phyloP scores from a whole-genome alignment of 2,888 invertebrate species.

The Steinernema scapterisci region DNA sequence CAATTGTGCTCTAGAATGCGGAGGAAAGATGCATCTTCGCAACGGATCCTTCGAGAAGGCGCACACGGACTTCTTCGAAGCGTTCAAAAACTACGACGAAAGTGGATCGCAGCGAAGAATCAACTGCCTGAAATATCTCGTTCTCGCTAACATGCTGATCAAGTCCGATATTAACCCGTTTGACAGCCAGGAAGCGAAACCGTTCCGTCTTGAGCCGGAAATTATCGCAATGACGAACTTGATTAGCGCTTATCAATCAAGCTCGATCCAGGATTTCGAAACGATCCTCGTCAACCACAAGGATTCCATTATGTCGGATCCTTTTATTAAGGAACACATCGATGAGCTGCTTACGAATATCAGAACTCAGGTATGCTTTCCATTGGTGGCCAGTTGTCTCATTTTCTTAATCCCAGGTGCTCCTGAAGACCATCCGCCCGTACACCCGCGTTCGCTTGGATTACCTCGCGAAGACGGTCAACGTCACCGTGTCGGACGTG shows the following conservation, averaged over 20 bases:
- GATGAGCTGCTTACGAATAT: constrained; percentile 82
- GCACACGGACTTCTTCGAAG: constrained; percentile 96
- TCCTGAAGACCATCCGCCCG: constrained; percentile 94
- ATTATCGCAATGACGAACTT: constrained; percentile 98
- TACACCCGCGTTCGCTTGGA: constrained; percentile 97
- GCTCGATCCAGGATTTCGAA: constrained; percentile 77
- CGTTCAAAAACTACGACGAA: constrained; percentile 86
- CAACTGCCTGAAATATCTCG: constrained; percentile 95
- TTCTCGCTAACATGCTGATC: constrained; percentile 98
- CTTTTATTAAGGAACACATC: constrained; percentile 97
- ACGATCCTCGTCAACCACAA: constrained; percentile 89
- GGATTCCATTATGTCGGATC: constrained; percentile 97
- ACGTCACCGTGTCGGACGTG: constrained; percentile 76
- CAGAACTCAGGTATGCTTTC: constrained; percentile 80
- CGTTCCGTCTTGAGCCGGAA: constrained; percentile 94
- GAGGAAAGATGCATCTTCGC: constrained; percentile 97
- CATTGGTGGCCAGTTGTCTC: no score
- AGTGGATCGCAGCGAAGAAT: constrained; percentile 94
- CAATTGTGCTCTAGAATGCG: constrained; percentile 81
- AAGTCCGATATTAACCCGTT: constrained; percentile 99
- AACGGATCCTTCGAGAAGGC: constrained; percentile 98
- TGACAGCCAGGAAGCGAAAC: constrained; percentile 99
- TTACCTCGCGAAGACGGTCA: constrained; percentile 82
- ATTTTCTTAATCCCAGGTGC: no score
- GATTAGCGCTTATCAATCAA: constrained; percentile 72